These are phyloP conservation scores for Rhyacichthys aspro DNA, from an alignment of 2,797 vertebrate species.

Conservation along the genomic window DNA sequence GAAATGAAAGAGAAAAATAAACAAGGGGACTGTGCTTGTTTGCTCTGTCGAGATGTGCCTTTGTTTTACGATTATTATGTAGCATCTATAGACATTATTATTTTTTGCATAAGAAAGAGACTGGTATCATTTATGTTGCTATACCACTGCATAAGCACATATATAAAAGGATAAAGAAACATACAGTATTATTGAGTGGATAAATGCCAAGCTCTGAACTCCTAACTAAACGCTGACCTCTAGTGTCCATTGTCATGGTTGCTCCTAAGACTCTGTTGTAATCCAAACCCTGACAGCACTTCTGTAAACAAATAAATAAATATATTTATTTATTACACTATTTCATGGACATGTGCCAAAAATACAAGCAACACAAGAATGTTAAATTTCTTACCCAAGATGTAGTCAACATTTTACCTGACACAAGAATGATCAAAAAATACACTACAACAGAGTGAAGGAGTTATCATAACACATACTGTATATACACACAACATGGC, in stretches of 20 bases:
- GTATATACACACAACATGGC: slow-evolving; percentile 8
- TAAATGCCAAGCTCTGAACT: slow-evolving; percentile 6
- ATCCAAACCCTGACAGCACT: slow-evolving; percentile 7
- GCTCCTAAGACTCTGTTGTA: background rate
- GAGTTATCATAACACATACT: slow-evolving; percentile 8
- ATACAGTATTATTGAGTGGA: slow-evolving; percentile 6
- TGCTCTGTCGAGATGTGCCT: slow-evolving; percentile 16
- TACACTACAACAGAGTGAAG: slow-evolving; percentile 38
- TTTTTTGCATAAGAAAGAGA: too few relatives aligned
- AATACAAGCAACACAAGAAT: slow-evolving; percentile 36
- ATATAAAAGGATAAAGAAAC: slow-evolving; percentile 9
- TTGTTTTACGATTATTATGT: slow-evolving; percentile 11
- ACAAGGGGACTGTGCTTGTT: slow-evolving; percentile 2
- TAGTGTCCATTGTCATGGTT: slow-evolving; percentile 41
- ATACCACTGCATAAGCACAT: slow-evolving; percentile 6
- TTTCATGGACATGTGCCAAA: slow-evolving; percentile 46
- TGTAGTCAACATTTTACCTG: slow-evolving; percentile 22
- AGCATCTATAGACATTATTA: slow-evolving; percentile 14
- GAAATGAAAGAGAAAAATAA: slow-evolving; percentile 3
- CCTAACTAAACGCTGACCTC: slow-evolving; percentile 61
- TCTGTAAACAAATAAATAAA: slow-evolving; percentile 68
- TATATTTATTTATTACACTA: slow-evolving; percentile 66
- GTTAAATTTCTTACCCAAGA: slow-evolving; percentile 30
- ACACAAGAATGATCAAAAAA: slow-evolving; percentile 35
- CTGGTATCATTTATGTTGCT: slow-evolving; percentile 28